Evolutionary conservation across 2,113 vertebrate genomes (phyloP).

Genomic region (Pica pica): DNA sequence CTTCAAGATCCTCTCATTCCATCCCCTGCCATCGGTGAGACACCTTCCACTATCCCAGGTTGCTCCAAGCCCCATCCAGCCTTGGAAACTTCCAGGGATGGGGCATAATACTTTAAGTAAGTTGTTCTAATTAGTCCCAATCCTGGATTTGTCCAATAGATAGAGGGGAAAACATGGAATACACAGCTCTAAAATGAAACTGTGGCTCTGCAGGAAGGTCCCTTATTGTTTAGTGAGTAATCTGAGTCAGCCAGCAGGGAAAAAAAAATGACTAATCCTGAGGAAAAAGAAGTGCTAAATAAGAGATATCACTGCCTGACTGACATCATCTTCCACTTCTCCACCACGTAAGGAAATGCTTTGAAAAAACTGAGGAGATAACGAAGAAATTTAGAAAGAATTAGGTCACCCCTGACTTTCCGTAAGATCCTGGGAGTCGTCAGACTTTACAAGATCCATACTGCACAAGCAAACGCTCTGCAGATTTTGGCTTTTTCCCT

Average conservation of each 20-base stretch:
- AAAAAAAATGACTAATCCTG: background rate
- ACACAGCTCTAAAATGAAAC: background rate
- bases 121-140: background rate
- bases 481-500: conserved; percentile 21
- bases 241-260: background rate
- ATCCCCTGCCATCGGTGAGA: background rate
- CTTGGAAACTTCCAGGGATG: background rate
- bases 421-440: background rate
- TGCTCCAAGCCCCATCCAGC: background rate
- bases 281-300: background rate
- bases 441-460: background rate
- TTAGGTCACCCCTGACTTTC: background rate
- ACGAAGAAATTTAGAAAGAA: background rate
- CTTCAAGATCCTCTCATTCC: background rate
- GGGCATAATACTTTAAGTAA: background rate
- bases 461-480: background rate
- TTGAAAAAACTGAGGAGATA: background rate
- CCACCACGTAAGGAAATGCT: fast-evolving
- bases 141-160: background rate
- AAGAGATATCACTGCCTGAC: background rate
- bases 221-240: background rate
- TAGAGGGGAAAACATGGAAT: background rate
- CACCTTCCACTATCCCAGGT: background rate
- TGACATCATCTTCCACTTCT: background rate
- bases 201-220: background rate